Evolutionary conservation across 1,140 invertebrate genomes (phyloP).

Genomic region (Odontomachus brunneus): DNA sequence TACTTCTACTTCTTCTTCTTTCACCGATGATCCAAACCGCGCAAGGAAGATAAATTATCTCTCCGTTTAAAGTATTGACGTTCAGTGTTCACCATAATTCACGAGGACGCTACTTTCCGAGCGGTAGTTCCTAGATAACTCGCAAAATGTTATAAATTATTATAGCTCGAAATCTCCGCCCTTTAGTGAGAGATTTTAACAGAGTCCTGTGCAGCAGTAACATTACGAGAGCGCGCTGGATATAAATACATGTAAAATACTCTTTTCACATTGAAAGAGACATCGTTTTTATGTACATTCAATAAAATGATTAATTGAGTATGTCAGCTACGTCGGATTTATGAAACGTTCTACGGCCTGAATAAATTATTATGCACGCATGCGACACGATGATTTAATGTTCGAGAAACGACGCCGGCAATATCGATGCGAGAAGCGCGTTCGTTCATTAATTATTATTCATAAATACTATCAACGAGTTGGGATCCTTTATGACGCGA

Average conservation of each 20-base stretch:
- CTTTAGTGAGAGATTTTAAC: constrained; percentile 22
- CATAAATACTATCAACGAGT: constrained; percentile 26
- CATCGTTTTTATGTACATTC: constrained; percentile 32
- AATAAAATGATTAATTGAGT: constrained; percentile 49
- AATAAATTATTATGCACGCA: constrained; percentile 49
- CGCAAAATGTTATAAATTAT: constrained; percentile 48
- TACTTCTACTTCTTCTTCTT: no score
- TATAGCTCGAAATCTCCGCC: constrained; percentile 1
- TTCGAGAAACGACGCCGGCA: not conserved
- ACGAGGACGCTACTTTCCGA: constrained; percentile 5
- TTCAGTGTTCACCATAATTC: constrained; percentile 27
- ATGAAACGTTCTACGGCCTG: not conserved
- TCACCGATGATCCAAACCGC: constrained; percentile 26
- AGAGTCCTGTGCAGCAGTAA: not conserved
- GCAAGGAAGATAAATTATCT: constrained; percentile 47
- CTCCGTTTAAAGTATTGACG: constrained; percentile 48
- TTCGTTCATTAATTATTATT: constrained; percentile 36
- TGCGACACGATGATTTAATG: constrained; percentile 29
- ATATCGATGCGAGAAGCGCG: constrained; percentile 17
- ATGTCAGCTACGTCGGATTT: constrained; percentile 30
- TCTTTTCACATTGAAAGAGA: not conserved
- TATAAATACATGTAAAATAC: constrained; percentile 1
- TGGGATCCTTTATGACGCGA: constrained; percentile 10
- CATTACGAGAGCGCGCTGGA: not conserved
- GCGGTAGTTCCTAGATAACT: constrained; percentile 27